phyloP scores from a whole-genome alignment of 2,888 invertebrate genomes.

The Eristalis tenax region DNA sequence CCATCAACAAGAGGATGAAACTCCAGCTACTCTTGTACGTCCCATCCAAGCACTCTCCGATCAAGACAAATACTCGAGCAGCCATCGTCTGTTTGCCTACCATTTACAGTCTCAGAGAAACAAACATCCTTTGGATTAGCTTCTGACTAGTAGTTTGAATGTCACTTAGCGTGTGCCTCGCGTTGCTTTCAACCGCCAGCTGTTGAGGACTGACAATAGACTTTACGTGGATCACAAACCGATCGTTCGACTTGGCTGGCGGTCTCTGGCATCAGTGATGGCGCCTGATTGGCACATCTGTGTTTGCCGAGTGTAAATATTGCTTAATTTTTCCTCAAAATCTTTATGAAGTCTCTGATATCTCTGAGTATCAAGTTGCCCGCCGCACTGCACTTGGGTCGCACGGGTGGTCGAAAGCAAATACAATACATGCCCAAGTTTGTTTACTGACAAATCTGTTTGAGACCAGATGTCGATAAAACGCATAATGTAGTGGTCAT shows the following conservation, averaged over 20 bases:
- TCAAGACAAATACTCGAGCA: slow-evolving; percentile 37
- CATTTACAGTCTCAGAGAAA: slow-evolving; percentile 33
- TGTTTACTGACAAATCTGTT: slow-evolving; percentile 39
- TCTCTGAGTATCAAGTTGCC: slow-evolving; percentile 48
- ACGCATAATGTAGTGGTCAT: slow-evolving; percentile 20
- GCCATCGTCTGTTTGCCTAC: slow-evolving; percentile 46
- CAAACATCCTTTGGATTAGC: slow-evolving; percentile 65
- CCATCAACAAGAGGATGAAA: slow-evolving; percentile 33
- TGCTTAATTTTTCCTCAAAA: slow-evolving; percentile 41
- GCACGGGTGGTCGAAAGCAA: slow-evolving; percentile 38
- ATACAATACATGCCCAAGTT: slow-evolving; percentile 35
- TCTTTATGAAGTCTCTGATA: slow-evolving; percentile 22
- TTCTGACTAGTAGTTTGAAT: slow-evolving; percentile 13
- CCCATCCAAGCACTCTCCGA: slow-evolving; percentile 15
- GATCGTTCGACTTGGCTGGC: slow-evolving; percentile 53
- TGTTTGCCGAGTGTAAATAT: slow-evolving; percentile 43
- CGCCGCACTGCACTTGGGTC: not conserved
- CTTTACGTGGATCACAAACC: slow-evolving; percentile 29
- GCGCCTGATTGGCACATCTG: slow-evolving; percentile 63
- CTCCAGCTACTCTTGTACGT: not conserved
- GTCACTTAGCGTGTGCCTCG: slow-evolving; percentile 25
- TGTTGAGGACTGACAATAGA: slow-evolving; percentile 19
- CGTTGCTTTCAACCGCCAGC: slow-evolving; percentile 30
- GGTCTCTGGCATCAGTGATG: slow-evolving; percentile 47
- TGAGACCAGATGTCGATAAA: slow-evolving; percentile 39